phyloP scores from a whole-genome alignment of 2,888 invertebrate genomes.

The Eupeodes latifasciatus region DNA sequence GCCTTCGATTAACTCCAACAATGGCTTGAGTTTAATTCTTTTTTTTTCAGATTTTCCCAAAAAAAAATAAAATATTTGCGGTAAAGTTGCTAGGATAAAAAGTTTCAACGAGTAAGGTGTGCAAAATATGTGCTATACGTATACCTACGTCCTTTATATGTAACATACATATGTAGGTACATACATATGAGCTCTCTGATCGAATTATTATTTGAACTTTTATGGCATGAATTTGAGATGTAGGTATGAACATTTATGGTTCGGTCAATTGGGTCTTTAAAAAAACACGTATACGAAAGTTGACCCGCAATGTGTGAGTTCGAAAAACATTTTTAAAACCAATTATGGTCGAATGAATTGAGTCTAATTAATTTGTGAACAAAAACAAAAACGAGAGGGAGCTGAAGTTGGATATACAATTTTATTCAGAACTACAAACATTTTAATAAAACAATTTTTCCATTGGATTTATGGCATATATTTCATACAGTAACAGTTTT shows the following conservation, averaged over 20 bases:
- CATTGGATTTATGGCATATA: neutral
- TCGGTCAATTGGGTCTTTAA: neutral
- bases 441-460: neutral
- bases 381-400: neutral
- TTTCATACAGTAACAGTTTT: neutral
- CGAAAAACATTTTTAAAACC: constrained; percentile 42
- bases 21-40: constrained; percentile 64
- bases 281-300: constrained; percentile 24
- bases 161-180: constrained; percentile 26
- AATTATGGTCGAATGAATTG: constrained; percentile 56
- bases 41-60: constrained; percentile 10
- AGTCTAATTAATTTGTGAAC: constrained; percentile 58
- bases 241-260: constrained; percentile 8
- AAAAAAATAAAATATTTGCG: neutral
- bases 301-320: neutral
- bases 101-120: constrained; percentile 40
- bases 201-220: constrained; percentile 42
- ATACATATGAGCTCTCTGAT: constrained; percentile 56
- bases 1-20: constrained; percentile 48
- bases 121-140: neutral
- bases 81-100: constrained; percentile 16
- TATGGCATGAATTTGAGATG: constrained; percentile 28
- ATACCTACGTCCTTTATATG: too few species aligned
- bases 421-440: neutral
- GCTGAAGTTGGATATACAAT: constrained; percentile 24